These are phyloP conservation scores for Elephas maximus DNA, from an alignment of 2,113 vertebrate species.

Conservation along the genomic window DNA sequence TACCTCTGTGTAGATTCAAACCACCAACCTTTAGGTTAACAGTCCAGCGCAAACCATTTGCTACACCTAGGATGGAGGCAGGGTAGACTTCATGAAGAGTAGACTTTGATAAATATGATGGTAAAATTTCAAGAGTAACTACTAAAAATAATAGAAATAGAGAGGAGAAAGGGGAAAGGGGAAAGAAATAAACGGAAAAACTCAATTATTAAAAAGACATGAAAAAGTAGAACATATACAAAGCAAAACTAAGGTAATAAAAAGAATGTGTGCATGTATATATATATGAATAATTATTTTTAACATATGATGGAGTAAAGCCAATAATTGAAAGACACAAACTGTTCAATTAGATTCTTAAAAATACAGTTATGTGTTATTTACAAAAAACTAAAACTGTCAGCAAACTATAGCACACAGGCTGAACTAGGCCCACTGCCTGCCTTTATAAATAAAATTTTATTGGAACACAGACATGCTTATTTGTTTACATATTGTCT, in stretches of 20 bases:
- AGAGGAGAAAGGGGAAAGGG: neutral
- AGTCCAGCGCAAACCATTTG: too few species aligned
- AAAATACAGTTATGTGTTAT: neutral
- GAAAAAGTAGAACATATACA: neutral
- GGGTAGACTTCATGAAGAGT: too few species aligned
- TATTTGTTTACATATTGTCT: neutral
- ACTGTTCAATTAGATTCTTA: neutral
- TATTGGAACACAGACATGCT: neutral
- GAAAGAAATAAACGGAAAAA: slow-evolving; percentile 18
- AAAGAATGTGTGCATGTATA: neutral
- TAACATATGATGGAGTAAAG: neutral
- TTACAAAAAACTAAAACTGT: neutral
- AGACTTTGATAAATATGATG: neutral
- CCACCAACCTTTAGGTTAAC: too few species aligned
- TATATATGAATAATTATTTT: neutral
- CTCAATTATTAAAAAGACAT: neutral
- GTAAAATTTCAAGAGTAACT: neutral
- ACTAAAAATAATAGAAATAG: neutral
- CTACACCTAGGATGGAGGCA: too few species aligned
- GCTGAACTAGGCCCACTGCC: neutral
- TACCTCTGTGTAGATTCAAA: too few species aligned
- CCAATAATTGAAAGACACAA: neutral
- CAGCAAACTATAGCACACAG: neutral
- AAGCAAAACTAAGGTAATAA: neutral
- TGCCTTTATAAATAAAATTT: neutral